Percentiles rank a stretch among this genome's conserved stretches.
phyloP scores from a whole-genome alignment of 1,140 invertebrate genomes.

The Euura lappo region DNA sequence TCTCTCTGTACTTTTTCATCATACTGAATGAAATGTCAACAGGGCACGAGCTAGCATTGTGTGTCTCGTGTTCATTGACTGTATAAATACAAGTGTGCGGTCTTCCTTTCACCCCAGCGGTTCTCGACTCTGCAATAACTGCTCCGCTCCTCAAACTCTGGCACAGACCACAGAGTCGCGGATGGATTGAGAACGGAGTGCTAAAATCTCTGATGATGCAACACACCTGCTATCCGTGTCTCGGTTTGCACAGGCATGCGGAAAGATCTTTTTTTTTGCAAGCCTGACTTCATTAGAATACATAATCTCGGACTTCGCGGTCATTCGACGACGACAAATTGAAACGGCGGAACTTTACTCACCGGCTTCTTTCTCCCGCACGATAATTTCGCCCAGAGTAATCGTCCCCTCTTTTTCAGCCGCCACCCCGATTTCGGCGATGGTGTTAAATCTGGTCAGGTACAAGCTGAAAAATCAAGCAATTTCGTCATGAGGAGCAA shows the following conservation, averaged over 20 bases:
- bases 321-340: background rate
- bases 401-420: slow-evolving; percentile 34
- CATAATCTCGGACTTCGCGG: background rate
- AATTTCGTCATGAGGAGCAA: background rate
- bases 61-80: slow-evolving; percentile 1
- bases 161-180: background rate
- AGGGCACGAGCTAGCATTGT: background rate
- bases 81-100: slow-evolving; percentile 18
- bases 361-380: slow-evolving; percentile 32
- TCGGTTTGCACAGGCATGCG: background rate
- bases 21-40: background rate
- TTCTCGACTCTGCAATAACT: slow-evolving; percentile 22
- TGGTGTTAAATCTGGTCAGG: slow-evolving; percentile 40
- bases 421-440: slow-evolving; percentile 49
- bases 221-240: background rate
- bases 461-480: slow-evolving; percentile 36
- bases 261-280: background rate
- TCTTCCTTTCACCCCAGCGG: slow-evolving; percentile 44
- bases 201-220: background rate
- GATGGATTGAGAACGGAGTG: background rate
- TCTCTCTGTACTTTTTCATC: background rate
- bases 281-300: background rate
- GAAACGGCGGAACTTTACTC: background rate
- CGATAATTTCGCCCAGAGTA: slow-evolving; percentile 48
- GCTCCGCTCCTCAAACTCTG: background rate